Evolutionary conservation across 2,113 vertebrate genomes (phyloP), one percentile per base, ranked within the genome.

Genomic region (Nothocercus nigrocapillus): DNA sequence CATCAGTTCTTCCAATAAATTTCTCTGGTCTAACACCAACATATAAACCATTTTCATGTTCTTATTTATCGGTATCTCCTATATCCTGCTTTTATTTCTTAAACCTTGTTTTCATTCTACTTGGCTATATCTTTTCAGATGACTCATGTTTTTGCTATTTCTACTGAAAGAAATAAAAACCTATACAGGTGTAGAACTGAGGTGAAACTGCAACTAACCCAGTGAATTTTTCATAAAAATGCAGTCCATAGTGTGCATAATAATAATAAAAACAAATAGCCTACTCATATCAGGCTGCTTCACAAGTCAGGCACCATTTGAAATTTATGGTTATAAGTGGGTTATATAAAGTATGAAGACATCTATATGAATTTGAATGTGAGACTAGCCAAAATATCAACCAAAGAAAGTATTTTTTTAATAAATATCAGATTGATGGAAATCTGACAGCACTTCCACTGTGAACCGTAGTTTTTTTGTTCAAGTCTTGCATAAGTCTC

Each of bases 331-430:
- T 9, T 90, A 40, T 40, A 86, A 86, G 88, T 82, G 56, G 69
- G 94, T 90, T 80, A 30, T 45, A 68, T 13, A 81, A 93, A 85
- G 51, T n/a, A 86, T 88, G 95, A 81, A 74, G 91, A 62, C 47
- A 84, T 56, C 40, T 82, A 47, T 51, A 90, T 30, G 25, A 88
- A 70, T 28, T 22, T 64, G 44, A 82, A 78, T 14, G 34, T 38
- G 47, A 87, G 58, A 19, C 67, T 64, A 82, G 84, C 58, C 77
- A 92, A 94, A 95, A 64, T 18, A 88, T 5, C 56, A 76, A 68
- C 45, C 53, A 84, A 93, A 95, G 53, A 79, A 93, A 78, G 53
- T 47, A 82, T 87, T 96, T 91, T 93, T 59, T 38, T 89, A 62
- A 82, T 86, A 86, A 80, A 88, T 59, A 75, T 45, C 84, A 62